A percentile compares a stretch with the other conserved stretches of the same genome.
Conservation (phyloP, 1,140 invertebrate genomes). For the Sminthurides bifidus region DNA sequence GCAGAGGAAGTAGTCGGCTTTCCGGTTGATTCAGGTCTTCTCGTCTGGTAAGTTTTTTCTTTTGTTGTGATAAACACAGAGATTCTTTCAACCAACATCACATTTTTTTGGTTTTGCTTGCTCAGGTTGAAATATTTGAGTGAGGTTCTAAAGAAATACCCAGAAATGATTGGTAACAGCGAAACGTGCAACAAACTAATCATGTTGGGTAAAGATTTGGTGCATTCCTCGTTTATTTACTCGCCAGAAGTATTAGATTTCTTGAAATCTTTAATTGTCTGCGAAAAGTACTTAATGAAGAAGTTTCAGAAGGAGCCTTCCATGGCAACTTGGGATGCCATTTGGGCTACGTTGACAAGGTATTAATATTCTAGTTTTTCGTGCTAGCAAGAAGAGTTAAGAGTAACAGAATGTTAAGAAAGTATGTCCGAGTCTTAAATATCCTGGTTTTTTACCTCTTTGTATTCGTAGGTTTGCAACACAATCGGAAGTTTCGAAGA, state of each 20-base stretch:
- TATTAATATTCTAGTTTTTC: constrained; percentile 1
- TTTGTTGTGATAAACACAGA: background rate
- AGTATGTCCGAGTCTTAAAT: no score
- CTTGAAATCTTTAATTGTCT: constrained; percentile 9
- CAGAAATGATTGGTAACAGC: constrained; percentile 12
- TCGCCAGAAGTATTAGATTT: constrained; percentile 12
- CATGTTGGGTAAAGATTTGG: constrained; percentile 9
- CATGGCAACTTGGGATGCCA: constrained; percentile 8
- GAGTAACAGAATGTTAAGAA: no score
- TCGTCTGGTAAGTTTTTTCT: constrained; percentile 17
- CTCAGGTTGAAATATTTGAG: constrained; percentile 21
- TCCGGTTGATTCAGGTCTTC: constrained; percentile 2
- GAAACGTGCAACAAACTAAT: constrained; percentile 3
- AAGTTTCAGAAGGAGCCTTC: constrained; percentile 1
- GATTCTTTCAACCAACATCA: background rate
- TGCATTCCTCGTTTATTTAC: constrained; percentile 7
- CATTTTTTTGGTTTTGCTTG: background rate
- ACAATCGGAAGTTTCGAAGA: no score
- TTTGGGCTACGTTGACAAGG: constrained; percentile 24
- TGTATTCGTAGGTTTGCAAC: no score
- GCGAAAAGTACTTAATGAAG: constrained; percentile 15
- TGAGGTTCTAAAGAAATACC: constrained; percentile 16
- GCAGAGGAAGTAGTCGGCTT: constrained; percentile 10
- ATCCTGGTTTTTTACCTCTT: no score
- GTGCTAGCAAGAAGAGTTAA: no score